These are phyloP conservation scores for Himalopsyche japonica DNA, from an alignment of 2,888 invertebrate genomes.

Conservation along the genomic window DNA sequence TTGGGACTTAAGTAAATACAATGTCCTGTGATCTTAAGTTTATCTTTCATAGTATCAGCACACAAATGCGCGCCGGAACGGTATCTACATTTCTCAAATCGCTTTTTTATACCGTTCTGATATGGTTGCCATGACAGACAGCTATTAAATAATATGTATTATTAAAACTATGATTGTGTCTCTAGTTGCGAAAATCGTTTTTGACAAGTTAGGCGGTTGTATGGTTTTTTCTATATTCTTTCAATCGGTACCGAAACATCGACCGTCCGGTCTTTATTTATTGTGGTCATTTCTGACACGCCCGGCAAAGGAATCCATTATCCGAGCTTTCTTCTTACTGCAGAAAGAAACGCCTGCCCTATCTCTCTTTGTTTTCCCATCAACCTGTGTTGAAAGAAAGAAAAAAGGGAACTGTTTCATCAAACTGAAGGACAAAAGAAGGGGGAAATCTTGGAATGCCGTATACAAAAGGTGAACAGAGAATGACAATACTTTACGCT, in stretches of 20 bases:
- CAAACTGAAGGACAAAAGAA: constrained; percentile 18
- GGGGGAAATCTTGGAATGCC: constrained; percentile 7
- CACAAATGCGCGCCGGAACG: too few species aligned
- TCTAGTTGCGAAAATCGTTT: too few species aligned
- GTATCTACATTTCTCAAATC: too few species aligned
- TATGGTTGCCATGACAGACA: too few species aligned
- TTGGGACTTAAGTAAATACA: too few species aligned
- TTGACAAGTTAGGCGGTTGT: background rate
- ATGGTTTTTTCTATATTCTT: background rate
- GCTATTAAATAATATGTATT: too few species aligned
- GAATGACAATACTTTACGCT: background rate
- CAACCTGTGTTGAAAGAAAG: constrained; percentile 8
- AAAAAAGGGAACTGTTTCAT: constrained; percentile 21
- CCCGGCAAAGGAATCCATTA: constrained; percentile 28
- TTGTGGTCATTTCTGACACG: constrained; percentile 32
- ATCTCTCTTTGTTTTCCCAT: constrained; percentile 29
- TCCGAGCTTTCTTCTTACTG: constrained; percentile 19
- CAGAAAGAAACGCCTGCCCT: constrained; percentile 12
- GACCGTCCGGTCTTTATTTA: constrained; percentile 12
- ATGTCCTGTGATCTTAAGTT: too few species aligned
- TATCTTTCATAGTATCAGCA: too few species aligned
- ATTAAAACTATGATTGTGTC: too few species aligned
- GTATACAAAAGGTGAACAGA: constrained; percentile 28
- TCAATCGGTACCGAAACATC: background rate
- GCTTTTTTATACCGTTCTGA: too few species aligned